phyloP scores from a whole-genome alignment of 2,888 invertebrate species.

The Bombylius major region DNA sequence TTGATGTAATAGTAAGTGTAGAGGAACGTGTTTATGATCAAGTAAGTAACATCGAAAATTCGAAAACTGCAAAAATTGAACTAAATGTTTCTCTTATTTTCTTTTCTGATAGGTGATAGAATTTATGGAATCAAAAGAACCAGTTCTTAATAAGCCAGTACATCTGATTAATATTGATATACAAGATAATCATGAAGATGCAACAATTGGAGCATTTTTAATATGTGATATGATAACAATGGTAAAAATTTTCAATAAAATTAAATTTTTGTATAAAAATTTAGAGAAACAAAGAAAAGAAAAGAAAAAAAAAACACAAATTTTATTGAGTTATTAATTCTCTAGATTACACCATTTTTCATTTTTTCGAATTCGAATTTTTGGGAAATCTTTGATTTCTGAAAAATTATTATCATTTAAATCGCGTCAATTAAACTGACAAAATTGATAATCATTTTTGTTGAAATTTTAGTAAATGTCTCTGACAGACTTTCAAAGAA shows the following conservation, averaged over 20 bases:
- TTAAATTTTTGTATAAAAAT: not conserved
- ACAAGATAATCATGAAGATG: conserved; percentile 98
- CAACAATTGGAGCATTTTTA: conserved; percentile 94
- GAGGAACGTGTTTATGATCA: conserved; percentile 99
- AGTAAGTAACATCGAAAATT: conserved; percentile 18
- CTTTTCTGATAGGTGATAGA: conserved; percentile 64
- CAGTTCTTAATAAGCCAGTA: conserved; percentile 72
- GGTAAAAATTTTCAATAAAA: conserved; percentile 39
- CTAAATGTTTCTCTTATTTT: not conserved
- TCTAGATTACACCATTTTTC: not conserved
- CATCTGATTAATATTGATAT: conserved; percentile 98
- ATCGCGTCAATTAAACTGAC: too few relatives aligned
- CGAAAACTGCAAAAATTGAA: not conserved
- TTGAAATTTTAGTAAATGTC: too few relatives aligned
- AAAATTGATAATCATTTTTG: too few relatives aligned
- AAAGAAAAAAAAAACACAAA: too few relatives aligned
- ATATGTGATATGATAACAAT: conserved; percentile 90
- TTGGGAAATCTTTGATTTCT: too few relatives aligned
- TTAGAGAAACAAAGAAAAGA: not conserved
- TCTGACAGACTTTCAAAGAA: too few relatives aligned
- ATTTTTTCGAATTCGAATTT: too few relatives aligned
- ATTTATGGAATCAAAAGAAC: conserved; percentile 73
- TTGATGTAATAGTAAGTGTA: conserved; percentile 92
- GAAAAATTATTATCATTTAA: too few relatives aligned
- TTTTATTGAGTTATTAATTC: not conserved